Evolutionary conservation across 2,113 vertebrate species (phyloP).

Genomic region (Sceloporus tristichus): DNA sequence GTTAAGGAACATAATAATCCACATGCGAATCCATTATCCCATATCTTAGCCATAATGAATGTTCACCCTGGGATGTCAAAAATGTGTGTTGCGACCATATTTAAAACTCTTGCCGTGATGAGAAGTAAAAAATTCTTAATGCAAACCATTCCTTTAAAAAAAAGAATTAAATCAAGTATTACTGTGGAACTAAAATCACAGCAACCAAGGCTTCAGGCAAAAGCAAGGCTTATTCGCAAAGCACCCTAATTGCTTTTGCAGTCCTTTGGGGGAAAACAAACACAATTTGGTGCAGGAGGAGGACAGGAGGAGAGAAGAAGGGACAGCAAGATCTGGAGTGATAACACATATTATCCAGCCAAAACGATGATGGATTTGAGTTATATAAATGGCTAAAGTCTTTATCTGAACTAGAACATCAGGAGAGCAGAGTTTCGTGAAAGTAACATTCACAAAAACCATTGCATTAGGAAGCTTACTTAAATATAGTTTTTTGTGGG

Average conservation of each 20-base stretch:
- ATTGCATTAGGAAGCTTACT: no score
- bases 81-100: not conserved
- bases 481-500: no score
- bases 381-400: not conserved
- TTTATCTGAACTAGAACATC: rapidly evolving
- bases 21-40: no score
- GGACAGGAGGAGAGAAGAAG: not conserved
- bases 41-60: no score
- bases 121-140: not conserved
- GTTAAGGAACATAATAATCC: no score
- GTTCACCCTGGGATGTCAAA: no score
- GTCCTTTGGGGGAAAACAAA: slow-evolving; percentile 17
- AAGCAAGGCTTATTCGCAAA: slow-evolving; percentile 44
- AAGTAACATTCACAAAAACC: no score
- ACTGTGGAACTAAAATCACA: not conserved
- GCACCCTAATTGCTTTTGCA: slow-evolving; percentile 33
- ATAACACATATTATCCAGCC: not conserved
- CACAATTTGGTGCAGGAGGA: not conserved
- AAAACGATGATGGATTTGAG: not conserved
- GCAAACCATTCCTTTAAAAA: not conserved
- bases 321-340: not conserved
- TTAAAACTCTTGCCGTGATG: not conserved
- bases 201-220: not conserved
- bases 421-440: no score
- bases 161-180: not conserved